Base-by-base conservation (phyloP, 2,888 invertebrate genomes). In the Acleris cristana region DNA sequence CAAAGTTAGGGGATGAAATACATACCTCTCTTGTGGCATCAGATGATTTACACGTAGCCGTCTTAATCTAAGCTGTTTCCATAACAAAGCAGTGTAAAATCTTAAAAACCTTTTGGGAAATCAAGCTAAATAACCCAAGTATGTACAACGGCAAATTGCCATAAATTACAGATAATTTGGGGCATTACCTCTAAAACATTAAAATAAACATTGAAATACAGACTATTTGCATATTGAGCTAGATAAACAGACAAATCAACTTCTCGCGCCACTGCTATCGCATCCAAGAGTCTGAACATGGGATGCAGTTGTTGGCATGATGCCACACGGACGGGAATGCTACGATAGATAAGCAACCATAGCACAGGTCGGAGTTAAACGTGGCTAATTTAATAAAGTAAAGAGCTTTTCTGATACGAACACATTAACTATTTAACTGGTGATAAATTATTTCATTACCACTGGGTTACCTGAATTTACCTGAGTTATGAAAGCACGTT, bases 161-260 rank as follows among this genome's bases (percentile, higher is more conserved):
- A 40, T 40, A 40, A 40, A 3, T 40, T 10, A 40, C 4, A 5
- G 14, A 14, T 40, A 14, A 1, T 12, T 12, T 34, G 10, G 40
- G 40, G 1, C 40, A 40, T 40, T 40, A 10, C 14, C 4, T 40
- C 14, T 40, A 10, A 40, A 14, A 12, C 3, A 40, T 14, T 14
- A 40, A 4, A 40, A 40, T 4, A 30, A 48, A 60, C 23, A 60
- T 23, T 26, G 51, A 26, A 45, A 10, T 65, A 18, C 18, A n/a
- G 45, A 53, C 40, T 57, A 57, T 66, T 66, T 66, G 56, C 52
- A 62, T 62, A 66, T 62, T 57, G 61, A 66, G 45, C 34, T 57
- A 61, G 61, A 61, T 66, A 66, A 66, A 66, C 48, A 21, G 56
- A 62, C 57, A 44, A 66, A 66, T 55, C 65, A 55, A 61, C 56